phyloP scores from a whole-genome alignment of 2,888 invertebrate genomes.

The Apodemia zela region DNA sequence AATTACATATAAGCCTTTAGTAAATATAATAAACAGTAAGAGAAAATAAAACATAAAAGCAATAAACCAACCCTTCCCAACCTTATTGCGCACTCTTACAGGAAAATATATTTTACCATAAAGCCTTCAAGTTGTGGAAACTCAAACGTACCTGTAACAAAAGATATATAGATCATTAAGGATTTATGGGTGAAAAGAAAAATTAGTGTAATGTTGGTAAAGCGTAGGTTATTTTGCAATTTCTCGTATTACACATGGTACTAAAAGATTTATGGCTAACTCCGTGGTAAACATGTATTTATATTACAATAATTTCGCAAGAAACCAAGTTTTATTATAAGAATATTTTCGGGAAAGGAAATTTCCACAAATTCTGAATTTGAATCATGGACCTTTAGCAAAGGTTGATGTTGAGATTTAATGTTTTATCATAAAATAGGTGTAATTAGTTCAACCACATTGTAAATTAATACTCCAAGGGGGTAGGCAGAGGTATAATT shows the following conservation, averaged over 20 bases:
- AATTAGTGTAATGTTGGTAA: conserved; percentile 3
- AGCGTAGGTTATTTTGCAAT: conserved; percentile 5
- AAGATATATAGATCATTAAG: conserved; percentile 26
- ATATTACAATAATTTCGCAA: neutral
- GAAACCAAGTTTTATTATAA: neutral
- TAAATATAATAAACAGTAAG: neutral
- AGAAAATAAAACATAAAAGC: neutral
- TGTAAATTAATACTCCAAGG: neutral
- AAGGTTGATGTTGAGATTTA: too few relatives aligned
- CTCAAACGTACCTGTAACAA: conserved; percentile 41
- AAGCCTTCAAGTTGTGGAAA: conserved; percentile 13
- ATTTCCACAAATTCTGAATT: too few relatives aligned
- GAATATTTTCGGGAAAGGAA: neutral
- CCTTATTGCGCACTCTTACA: conserved; percentile 2
- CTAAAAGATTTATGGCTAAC: conserved; percentile 4
- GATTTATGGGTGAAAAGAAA: conserved; percentile 11
- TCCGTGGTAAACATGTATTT: neutral
- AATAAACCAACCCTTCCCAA: conserved; percentile 8
- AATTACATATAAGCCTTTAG: neutral
- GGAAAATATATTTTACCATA: conserved; percentile 7
- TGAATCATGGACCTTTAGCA: too few relatives aligned
- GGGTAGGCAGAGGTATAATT: too few relatives aligned
- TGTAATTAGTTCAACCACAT: too few relatives aligned
- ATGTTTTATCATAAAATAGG: too few relatives aligned
- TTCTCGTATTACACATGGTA: conserved; percentile 5